Conservation (phyloP, 2,113 vertebrate species). For the Passer domesticus region DNA sequence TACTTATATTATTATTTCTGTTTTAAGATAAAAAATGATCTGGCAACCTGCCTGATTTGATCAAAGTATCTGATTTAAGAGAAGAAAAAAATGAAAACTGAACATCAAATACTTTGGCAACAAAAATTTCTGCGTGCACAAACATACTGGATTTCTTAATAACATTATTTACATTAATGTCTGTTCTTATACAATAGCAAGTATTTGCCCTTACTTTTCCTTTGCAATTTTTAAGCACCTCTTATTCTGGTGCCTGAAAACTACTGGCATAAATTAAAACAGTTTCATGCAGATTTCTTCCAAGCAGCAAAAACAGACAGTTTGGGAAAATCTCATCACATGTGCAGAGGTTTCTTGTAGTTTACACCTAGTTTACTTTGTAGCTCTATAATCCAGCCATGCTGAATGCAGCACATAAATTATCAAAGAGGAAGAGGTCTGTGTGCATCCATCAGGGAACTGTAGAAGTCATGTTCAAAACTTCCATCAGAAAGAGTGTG, state of each 20-base stretch:
- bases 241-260: neutral
- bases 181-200: neutral
- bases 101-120: constrained; percentile 1
- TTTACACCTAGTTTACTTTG: neutral
- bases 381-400: neutral
- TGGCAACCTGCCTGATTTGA: neutral
- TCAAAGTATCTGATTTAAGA: constrained; percentile 16
- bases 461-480: neutral
- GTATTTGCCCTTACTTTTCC: neutral
- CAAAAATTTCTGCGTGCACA: neutral
- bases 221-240: neutral
- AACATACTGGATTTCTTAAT: neutral
- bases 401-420: neutral
- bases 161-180: neutral
- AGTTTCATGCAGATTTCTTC: neutral
- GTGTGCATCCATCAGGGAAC: neutral
- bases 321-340: neutral
- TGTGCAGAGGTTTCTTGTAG: neutral
- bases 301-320: neutral
- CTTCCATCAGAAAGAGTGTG: neutral
- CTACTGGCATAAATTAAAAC: neutral
- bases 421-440: neutral
- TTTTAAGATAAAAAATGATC: neutral
- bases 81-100: neutral
- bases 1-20: neutral